phyloP scores from a whole-genome alignment of 2,888 invertebrate genomes.

The Drosophila rellima region DNA sequence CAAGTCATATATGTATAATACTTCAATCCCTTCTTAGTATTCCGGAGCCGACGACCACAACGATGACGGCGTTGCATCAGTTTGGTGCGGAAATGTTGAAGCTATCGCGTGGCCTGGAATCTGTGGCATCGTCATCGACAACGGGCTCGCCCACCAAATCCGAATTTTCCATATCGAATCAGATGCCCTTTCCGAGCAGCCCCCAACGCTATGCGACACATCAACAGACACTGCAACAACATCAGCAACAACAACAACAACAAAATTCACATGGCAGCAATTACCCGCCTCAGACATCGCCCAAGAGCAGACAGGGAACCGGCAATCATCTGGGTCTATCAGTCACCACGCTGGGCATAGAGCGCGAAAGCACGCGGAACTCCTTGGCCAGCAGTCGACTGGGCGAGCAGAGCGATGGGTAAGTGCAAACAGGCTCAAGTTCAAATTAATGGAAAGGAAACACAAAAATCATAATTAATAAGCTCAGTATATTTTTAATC shows the following conservation, averaged over 20 bases:
- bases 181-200: conserved; percentile 72
- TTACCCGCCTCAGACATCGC: conserved; percentile 63
- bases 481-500: neutral
- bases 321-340: conserved; percentile 53
- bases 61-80: conserved; percentile 94
- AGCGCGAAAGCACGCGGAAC: conserved; percentile 69
- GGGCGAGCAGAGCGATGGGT: conserved; percentile 73
- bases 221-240: conserved; percentile 45
- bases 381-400: conserved; percentile 71
- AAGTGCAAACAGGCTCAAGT: conserved; percentile 35
- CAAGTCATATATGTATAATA: neutral
- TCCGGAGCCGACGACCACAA: conserved; percentile 92
- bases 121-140: conserved; percentile 87
- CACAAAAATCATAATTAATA: neutral
- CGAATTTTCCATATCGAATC: conserved; percentile 81
- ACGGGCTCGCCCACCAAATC: conserved; percentile 83
- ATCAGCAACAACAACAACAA: conserved; percentile 38
- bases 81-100: conserved; percentile 95
- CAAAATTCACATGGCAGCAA: conserved; percentile 32
- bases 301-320: conserved; percentile 48
- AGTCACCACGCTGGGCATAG: conserved; percentile 63
- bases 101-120: conserved; percentile 92
- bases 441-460: neutral
- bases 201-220: conserved; percentile 68
- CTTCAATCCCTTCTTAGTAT: conserved; percentile 74